phyloP scores from a whole-genome alignment of 2,888 invertebrate species.

The Torymus tubicola region DNA sequence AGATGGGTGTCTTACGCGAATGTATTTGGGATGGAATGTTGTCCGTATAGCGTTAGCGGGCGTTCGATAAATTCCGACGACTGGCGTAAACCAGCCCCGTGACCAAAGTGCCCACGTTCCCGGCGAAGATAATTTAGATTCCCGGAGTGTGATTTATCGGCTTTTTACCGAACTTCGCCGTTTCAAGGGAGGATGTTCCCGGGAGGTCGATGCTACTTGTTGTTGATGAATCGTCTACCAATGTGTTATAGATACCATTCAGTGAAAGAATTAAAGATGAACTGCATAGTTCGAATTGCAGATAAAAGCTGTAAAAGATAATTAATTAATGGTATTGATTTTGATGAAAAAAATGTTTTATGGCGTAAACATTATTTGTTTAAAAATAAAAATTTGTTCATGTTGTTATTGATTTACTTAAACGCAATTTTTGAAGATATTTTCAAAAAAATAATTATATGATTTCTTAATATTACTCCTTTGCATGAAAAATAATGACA shows the following conservation, averaged over 20 bases:
- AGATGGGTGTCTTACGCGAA: slow-evolving; percentile 62
- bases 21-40: slow-evolving; percentile 68
- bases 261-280: neutral
- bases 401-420: too few relatives aligned
- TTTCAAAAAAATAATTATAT: too few relatives aligned
- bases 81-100: slow-evolving; percentile 59
- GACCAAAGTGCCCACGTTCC: slow-evolving; percentile 69
- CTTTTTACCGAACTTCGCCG: slow-evolving; percentile 21
- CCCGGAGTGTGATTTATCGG: slow-evolving; percentile 69
- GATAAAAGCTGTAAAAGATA: slow-evolving; percentile 6
- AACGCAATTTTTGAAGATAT: too few relatives aligned
- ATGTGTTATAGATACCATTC: slow-evolving; percentile 6
- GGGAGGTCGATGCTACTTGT: slow-evolving; percentile 1
- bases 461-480: too few relatives aligned
- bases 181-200: too few relatives aligned
- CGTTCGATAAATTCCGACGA: slow-evolving; percentile 70
- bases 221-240: slow-evolving; percentile 24
- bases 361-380: too few relatives aligned
- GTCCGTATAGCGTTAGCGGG: slow-evolving; percentile 62
- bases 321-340: neutral
- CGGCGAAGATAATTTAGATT: slow-evolving; percentile 71
- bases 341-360: neutral
- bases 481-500: too few relatives aligned
- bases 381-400: too few relatives aligned
- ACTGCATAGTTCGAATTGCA: neutral